These are phyloP conservation scores for Melanostigma gelatinosum DNA, from an alignment of 2,113 vertebrate genomes.

Conservation along the genomic window DNA sequence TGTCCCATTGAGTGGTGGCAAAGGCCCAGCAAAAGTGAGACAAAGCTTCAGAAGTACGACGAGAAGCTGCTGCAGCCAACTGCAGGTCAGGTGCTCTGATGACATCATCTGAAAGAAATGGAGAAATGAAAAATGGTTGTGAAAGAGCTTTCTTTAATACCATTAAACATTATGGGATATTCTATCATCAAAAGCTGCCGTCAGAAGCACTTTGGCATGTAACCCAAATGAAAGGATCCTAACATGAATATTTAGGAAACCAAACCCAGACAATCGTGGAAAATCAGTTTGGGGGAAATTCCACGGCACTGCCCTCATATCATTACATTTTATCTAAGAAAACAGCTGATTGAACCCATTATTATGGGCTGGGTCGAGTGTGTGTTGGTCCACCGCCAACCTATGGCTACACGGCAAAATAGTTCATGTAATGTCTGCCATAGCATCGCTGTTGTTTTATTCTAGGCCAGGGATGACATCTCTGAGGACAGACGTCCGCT, in stretches of 20 bases:
- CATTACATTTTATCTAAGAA: slow-evolving; percentile 55
- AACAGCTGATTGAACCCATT: slow-evolving; percentile 50
- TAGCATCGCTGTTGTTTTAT: slow-evolving; percentile 21
- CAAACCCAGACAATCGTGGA: slow-evolving; percentile 54
- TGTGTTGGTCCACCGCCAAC: slow-evolving; percentile 38
- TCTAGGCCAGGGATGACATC: slow-evolving; percentile 39
- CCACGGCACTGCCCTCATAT: slow-evolving; percentile 40
- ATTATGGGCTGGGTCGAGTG: neutral
- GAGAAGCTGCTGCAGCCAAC: slow-evolving; percentile 81
- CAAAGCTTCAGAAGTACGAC: slow-evolving; percentile 75
- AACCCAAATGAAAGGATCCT: slow-evolving; percentile 33
- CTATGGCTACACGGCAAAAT: slow-evolving; percentile 30
- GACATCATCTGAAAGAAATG: slow-evolving; percentile 80
- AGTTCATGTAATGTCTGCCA: slow-evolving; percentile 54
- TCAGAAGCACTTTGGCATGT: neutral
- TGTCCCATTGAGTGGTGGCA: slow-evolving; percentile 68
- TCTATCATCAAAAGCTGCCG: slow-evolving; percentile 6
- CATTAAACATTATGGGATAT: neutral
- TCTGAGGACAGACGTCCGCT: slow-evolving; percentile 40
- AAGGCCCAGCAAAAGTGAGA: slow-evolving; percentile 65
- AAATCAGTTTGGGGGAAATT: slow-evolving; percentile 53
- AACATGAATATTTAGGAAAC: slow-evolving; percentile 48
- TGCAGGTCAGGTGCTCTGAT: slow-evolving; percentile 70
- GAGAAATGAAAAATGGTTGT: slow-evolving; percentile 43
- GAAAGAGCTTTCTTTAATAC: slow-evolving; percentile 11